Percentiles rank a stretch among this genome's conserved stretches.
These are phyloP conservation scores for Heterohyrax brucei DNA, from an alignment of 2,797 vertebrate genomes.

Conservation along the genomic window DNA sequence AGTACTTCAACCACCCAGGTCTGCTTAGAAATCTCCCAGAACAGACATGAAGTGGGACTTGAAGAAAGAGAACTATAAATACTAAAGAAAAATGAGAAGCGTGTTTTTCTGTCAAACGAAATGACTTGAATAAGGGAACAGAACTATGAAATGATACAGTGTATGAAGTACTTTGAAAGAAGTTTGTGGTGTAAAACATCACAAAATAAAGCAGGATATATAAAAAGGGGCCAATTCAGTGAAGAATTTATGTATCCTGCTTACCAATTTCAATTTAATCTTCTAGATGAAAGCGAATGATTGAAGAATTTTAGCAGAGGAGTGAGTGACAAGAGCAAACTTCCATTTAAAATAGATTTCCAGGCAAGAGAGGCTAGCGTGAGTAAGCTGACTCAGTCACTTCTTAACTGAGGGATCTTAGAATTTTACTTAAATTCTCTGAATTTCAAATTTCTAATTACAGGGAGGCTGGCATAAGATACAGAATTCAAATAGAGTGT, in stretches of 20 bases:
- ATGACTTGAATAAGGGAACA: constrained; percentile 69
- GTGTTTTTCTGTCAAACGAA: constrained; percentile 69
- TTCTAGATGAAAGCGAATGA: background rate
- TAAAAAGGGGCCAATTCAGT: constrained; percentile 4
- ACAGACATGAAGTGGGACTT: background rate
- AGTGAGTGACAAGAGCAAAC: background rate
- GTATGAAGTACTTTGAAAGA: constrained; percentile 62
- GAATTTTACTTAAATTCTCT: background rate
- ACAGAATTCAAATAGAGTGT: background rate
- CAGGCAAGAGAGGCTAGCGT: background rate
- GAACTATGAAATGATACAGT: constrained; percentile 72
- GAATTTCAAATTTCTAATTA: background rate
- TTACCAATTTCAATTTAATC: constrained; percentile 52
- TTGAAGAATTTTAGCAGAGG: constrained; percentile 22
- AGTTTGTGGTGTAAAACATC: constrained; percentile 64
- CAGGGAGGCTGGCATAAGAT: background rate
- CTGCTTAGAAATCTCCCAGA: constrained; percentile 60
- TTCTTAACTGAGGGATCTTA: constrained; percentile 18
- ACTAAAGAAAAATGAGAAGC: constrained; percentile 68
- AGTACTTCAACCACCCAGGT: constrained; percentile 47
- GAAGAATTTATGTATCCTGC: background rate
- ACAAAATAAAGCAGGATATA: constrained; percentile 65
- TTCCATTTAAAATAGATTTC: constrained; percentile 42
- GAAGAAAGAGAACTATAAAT: constrained; percentile 69
- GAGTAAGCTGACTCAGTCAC: background rate